Conservation (phyloP, 53 echinoderm and acorn worm genomes). For the Holothuria scabra region DNA sequence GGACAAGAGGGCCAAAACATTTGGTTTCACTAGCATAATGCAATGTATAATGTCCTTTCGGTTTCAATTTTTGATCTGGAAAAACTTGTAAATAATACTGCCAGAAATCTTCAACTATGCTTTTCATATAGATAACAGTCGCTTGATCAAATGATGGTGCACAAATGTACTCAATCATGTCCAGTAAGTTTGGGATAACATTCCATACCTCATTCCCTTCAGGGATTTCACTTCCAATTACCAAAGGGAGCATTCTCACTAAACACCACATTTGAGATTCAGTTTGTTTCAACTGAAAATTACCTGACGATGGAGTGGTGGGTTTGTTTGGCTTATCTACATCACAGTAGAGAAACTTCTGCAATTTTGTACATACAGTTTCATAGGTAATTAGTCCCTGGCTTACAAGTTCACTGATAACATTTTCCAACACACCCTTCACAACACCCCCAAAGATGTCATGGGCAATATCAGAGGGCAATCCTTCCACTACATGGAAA, state of each 20-base stretch:
- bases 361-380: neutral
- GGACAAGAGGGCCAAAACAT: constrained; percentile 42
- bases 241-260: constrained; percentile 23
- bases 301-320: no score
- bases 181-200: constrained; percentile 20
- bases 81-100: constrained; percentile 35
- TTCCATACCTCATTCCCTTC: constrained; percentile 26
- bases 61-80: constrained; percentile 32
- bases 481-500: constrained; percentile 50
- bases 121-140: constrained; percentile 35
- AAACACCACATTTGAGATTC: constrained; percentile 55
- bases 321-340: neutral
- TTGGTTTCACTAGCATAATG: constrained; percentile 44
- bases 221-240: constrained; percentile 18
- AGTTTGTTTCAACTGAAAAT: constrained; percentile 27
- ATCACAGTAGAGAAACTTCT: neutral
- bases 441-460: constrained; percentile 1
- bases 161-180: constrained; percentile 52
- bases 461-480: constrained; percentile 55
- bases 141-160: constrained; percentile 46
- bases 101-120: constrained; percentile 45
- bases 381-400: constrained; percentile 1
- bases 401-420: constrained; percentile 22
- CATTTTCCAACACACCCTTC: constrained; percentile 8
- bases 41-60: constrained; percentile 35